Conservation (phyloP, 1,140 invertebrate genomes). For the Linepithema humile region DNA sequence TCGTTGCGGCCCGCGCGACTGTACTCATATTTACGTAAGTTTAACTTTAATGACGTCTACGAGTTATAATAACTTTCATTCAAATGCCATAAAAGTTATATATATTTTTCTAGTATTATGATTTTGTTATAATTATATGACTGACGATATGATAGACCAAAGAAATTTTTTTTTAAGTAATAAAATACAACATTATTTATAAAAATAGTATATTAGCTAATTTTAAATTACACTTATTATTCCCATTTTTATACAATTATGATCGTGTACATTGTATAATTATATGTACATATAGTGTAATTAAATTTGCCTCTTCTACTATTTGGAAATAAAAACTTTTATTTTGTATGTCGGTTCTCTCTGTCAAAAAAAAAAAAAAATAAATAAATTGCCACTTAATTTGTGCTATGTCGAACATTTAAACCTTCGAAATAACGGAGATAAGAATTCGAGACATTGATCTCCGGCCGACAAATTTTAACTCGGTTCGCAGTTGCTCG, state of each 20-base stretch:
- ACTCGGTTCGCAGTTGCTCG: constrained; percentile 47
- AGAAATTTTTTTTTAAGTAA: background rate
- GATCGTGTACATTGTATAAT: background rate
- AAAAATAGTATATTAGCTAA: too few relatives aligned
- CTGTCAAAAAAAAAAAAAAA: background rate
- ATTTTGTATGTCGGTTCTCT: background rate
- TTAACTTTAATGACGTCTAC: constrained; percentile 57
- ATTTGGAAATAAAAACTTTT: background rate
- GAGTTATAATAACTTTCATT: constrained; percentile 55
- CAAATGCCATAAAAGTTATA: constrained; percentile 42
- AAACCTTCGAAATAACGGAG: constrained; percentile 18
- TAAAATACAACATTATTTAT: background rate
- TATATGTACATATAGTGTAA: background rate
- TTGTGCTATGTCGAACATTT: background rate
- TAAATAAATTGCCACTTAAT: constrained; percentile 4
- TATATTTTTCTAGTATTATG: constrained; percentile 22
- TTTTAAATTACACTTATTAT: background rate
- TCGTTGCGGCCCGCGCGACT: constrained; percentile 19
- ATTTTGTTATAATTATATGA: constrained; percentile 9
- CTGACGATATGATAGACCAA: background rate
- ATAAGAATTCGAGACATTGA: constrained; percentile 51
- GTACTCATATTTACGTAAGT: constrained; percentile 60
- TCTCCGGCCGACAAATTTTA: constrained; percentile 55
- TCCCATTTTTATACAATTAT: background rate
- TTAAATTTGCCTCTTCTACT: background rate